These are phyloP conservation scores for Dreissena polymorpha DNA, from an alignment of 1,140 invertebrate genomes.

Conservation along the genomic window DNA sequence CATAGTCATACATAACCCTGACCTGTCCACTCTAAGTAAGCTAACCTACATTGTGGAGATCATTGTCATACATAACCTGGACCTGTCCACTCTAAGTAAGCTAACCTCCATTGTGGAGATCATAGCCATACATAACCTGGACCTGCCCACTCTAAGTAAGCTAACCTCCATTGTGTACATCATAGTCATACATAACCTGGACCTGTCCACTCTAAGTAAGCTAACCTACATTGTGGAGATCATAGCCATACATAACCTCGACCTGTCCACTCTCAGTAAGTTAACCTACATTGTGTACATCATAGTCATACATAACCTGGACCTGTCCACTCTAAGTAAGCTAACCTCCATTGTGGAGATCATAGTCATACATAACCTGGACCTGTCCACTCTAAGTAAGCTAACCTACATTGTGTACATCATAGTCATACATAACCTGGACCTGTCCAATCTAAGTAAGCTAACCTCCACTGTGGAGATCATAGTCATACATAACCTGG, in stretches of 20 bases:
- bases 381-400: slow-evolving; percentile 89
- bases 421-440: slow-evolving; percentile 93
- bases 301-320: slow-evolving; percentile 93
- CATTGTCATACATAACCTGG: slow-evolving; percentile 93
- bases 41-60: too few relatives aligned
- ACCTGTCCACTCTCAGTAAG: slow-evolving; percentile 89
- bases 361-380: slow-evolving; percentile 93
- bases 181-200: slow-evolving; percentile 93
- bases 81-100: slow-evolving; percentile 89
- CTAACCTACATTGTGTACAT: too few relatives aligned
- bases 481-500: slow-evolving; percentile 93
- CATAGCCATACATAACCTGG: slow-evolving; percentile 93
- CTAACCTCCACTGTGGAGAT: slow-evolving; percentile 92
- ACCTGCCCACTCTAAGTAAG: slow-evolving; percentile 89
- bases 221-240: too few relatives aligned
- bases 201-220: slow-evolving; percentile 89
- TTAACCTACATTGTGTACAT: too few relatives aligned
- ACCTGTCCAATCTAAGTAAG: slow-evolving; percentile 89
- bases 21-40: slow-evolving; percentile 89
- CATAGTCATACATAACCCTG: slow-evolving; percentile 93
- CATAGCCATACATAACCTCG: slow-evolving; percentile 93
- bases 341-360: too few relatives aligned
- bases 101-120: too few relatives aligned
- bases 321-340: slow-evolving; percentile 89
- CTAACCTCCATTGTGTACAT: too few relatives aligned